Evolutionary conservation across 2,797 vertebrate genomes (phyloP).

Genomic region (Sebastes nivosus): DNA sequence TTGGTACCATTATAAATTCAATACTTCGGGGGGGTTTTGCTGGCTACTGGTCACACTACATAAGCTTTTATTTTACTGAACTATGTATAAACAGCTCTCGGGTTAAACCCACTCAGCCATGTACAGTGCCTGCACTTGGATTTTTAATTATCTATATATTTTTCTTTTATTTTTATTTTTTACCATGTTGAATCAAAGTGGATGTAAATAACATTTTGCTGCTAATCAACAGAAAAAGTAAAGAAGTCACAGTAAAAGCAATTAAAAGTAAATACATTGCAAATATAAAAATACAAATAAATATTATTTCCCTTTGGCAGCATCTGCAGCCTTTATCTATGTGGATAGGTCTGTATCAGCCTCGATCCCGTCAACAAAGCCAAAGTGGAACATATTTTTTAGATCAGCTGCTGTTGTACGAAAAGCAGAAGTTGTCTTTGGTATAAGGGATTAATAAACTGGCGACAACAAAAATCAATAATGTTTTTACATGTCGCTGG

Average conservation of each 20-base stretch:
- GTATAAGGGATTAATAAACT: background rate
- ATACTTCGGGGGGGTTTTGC: background rate
- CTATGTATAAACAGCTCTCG: background rate
- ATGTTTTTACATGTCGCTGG: background rate
- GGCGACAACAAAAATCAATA: background rate
- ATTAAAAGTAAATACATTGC: background rate
- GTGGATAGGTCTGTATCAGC: background rate
- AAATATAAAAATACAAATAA: background rate
- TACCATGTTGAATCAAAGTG: background rate
- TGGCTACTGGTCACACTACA: background rate
- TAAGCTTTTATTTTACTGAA: background rate
- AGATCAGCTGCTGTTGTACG: background rate
- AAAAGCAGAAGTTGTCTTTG: background rate
- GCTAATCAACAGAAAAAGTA: background rate
- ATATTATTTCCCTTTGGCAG: background rate
- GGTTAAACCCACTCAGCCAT: background rate
- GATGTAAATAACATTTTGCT: background rate
- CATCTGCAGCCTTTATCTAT: background rate
- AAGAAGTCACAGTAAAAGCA: background rate
- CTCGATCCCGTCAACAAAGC: background rate
- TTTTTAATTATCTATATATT: background rate
- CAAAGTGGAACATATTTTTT: background rate
- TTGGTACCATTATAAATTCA: background rate
- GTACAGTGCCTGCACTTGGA: background rate
- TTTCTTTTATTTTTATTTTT: accelerated